Evolutionary conservation across 2,888 invertebrate species (phyloP), one percentile per base, ranked within the genome.

Genomic region (Dexiosoma caninum): DNA sequence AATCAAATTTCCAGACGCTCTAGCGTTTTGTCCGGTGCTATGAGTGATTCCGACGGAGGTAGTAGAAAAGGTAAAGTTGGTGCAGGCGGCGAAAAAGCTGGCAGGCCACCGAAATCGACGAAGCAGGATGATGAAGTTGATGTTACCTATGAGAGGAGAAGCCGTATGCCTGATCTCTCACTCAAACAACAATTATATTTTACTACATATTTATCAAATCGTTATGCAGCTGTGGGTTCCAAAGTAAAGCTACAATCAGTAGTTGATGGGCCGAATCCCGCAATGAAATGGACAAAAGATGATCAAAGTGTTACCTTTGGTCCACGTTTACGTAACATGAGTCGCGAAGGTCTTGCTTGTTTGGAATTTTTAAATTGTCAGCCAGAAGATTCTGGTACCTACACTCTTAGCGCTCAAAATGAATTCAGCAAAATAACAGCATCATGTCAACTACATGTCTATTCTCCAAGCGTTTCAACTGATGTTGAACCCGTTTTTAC

Each of bases 221-320:
- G 90, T 1, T 90, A 89, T 82, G 86, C 90, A 9, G 87, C 89
- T 9, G 93, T 94, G 86, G 94, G 95, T 0, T 94, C 95, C 5
- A 92, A 94, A 84, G 94, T 96, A 5, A 95, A 95, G 90, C 88
- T 97, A 40, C 95, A 95, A 2, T 96, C 96, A 85, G 94, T 94
- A 74, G 92, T 96, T 1, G 91, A 95, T 42, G 94, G 95, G 6
- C 93, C 94, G 0, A 94, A 95, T 79, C 93, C 95, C 7, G 91
- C 91, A 37, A 91, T 95, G 9, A 92, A 93, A 78, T 96, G 96
- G 96, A 92, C 93, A 64, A 95, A 94, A 87, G 94, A 96, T 88
- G 93, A 93, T 1, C 88, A 91, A 77, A 90, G 89, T 77, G 85
- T 93, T 0, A 81, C 84, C 7, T 90, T 87, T 77, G 87, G 90